Evolutionary conservation across 2,888 invertebrate genomes (phyloP), one percentile per base, ranked within the genome.

Genomic region (Cheilosia grossa): DNA sequence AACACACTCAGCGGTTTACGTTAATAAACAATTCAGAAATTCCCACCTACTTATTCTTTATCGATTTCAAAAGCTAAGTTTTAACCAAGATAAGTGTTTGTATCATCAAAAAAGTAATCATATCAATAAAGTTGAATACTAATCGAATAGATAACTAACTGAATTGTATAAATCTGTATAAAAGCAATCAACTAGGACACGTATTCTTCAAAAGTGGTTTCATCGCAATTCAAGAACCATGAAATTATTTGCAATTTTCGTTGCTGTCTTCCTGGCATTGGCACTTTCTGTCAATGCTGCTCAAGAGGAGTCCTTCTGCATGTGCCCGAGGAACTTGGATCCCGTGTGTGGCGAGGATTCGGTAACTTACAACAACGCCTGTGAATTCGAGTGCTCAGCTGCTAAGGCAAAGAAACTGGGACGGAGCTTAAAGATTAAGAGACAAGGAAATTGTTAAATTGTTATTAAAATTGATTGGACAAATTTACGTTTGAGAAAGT

Each of bases 351-450:
- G 87, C 1, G 88, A 88, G 2, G 87, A 89, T 63, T 27, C 47
- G 2, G 67, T 79, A 9, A 89, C 89, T 19, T 91, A 91, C 69
- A n/a, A 73, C 42, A 91, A 90, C 82, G 24, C 17, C 3, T 91
- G 91, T 74, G 72, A 87, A 37, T 87, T 90, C 58, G 4, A 64
- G 0, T 91, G 91, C 58, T 83, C 82, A 13, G 82, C 78, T 51
- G 15, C 17, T 0, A 82, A 67, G 21, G 42, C 54, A 0, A 66
- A 27, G 2, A 72, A 51, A 49, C 17, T 54, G 7, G 82, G 82
- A 33, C 59, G 33, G 19, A 42, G 24, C 0, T 10, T 82, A 1
- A 72, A 24, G 0, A 61, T 78, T 5, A 51, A 15, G 27, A 78
- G 10, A 67, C 30, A 42, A 21, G 78, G 78, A 66, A 15, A 21